These are phyloP conservation scores for Platanista minor DNA, from an alignment of 2,113 vertebrate genomes.

Conservation along the genomic window DNA sequence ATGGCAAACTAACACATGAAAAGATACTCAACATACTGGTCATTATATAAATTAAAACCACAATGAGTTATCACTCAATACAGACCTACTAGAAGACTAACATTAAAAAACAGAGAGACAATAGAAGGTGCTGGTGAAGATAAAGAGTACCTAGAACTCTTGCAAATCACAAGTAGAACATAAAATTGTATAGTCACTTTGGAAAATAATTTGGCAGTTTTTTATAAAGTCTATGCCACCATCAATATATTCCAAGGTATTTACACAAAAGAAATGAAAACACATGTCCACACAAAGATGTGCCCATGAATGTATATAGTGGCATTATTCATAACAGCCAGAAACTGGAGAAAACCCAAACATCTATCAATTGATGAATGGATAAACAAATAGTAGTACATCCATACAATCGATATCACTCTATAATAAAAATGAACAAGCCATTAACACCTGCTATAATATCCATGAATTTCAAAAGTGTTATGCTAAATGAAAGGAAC, in stretches of 20 bases:
- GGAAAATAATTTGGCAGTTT: not conserved
- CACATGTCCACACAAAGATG: not conserved
- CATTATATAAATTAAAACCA: not conserved
- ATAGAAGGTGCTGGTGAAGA: not conserved
- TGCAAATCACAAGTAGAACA: not conserved
- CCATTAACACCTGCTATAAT: not conserved
- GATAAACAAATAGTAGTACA: conserved; percentile 8
- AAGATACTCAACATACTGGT: not conserved
- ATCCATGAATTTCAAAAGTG: not conserved
- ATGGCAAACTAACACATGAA: not conserved
- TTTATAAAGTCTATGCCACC: not conserved
- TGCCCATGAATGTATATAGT: not conserved
- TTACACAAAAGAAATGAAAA: conserved; percentile 7
- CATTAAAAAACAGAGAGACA: not conserved
- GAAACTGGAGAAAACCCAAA: not conserved
- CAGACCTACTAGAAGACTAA: not conserved
- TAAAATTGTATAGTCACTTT: not conserved
- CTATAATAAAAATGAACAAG: not conserved
- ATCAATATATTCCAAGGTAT: not conserved
- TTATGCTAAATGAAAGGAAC: not conserved
- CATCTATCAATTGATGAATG: not conserved
- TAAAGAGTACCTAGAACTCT: not conserved
- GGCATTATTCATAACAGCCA: not conserved
- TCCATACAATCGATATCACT: not conserved
- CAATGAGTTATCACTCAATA: not conserved